These are phyloP conservation scores for Haemorhous mexicanus DNA, from an alignment of 2,113 vertebrate species.

Conservation along the genomic window DNA sequence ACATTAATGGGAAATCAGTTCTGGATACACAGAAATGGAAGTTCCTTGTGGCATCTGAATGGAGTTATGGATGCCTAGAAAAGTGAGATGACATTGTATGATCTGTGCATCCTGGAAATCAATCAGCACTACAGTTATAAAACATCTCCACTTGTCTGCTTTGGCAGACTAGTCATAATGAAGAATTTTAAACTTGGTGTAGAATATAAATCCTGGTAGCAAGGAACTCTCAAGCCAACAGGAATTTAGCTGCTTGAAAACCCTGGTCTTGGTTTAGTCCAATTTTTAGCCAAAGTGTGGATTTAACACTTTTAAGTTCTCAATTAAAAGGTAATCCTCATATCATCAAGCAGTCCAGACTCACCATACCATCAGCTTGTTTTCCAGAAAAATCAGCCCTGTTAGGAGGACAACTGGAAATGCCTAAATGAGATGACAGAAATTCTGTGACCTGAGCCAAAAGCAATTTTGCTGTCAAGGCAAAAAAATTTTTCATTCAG, in stretches of 20 bases:
- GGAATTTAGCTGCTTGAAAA: not conserved
- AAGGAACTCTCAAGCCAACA: not conserved
- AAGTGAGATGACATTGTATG: not conserved
- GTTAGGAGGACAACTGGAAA: not conserved
- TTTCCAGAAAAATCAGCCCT: not conserved
- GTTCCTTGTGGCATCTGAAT: not conserved
- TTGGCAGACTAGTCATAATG: not conserved
- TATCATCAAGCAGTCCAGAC: not conserved
- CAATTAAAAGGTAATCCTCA: not conserved
- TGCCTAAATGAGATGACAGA: not conserved
- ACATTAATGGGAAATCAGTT: not conserved
- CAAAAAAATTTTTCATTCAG: not conserved
- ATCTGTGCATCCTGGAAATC: not conserved
- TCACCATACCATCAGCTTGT: not conserved
- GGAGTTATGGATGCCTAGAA: not conserved
- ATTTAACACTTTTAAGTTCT: not conserved
- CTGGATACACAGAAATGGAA: not conserved
- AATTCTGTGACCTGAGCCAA: not conserved
- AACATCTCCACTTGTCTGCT: not conserved
- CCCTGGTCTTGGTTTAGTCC: not conserved
- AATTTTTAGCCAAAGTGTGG: not conserved
- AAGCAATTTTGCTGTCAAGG: not conserved
- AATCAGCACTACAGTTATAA: not conserved
- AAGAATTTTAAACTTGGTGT: not conserved
- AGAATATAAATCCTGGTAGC: not conserved